Base-by-base conservation (phyloP, 1,140 invertebrate species). In the Phortica variegata region DNA sequence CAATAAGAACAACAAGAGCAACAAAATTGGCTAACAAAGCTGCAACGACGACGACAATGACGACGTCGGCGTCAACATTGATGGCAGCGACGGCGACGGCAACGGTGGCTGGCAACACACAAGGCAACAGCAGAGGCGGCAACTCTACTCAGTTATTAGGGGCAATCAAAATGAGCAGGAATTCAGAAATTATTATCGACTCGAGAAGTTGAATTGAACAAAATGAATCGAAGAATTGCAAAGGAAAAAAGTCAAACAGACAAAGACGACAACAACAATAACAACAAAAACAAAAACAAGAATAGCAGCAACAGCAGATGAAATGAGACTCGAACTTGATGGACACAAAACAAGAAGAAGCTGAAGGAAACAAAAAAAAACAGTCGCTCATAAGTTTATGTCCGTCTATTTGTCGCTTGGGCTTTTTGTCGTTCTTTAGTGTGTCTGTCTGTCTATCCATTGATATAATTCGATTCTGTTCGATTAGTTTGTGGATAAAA, bases 181-280 rank as follows among this genome's bases (percentile, higher is more conserved):
- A 66, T 66, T 66, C 63, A 63, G 60, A 66, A 66, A 66, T 66
- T 66, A 66, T 66, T 66, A 66, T 68, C 63, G 63, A 66, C 63
- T 52, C 6, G 5, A 53, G 48, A 56, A 49, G 49, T 57, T 43
- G 46, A 46, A 58, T 46, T 58, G 44, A 50, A 47, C 54, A 55
- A 50, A 61, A 58, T 46, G 6, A 12, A 29, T 6, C 26, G 12
- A 12, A 29, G 6, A 12, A 12, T 29, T 29, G 12, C 6, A 6
- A 6, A 29, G 26, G 26, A 29, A 6, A 29, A 29, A 7, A 12
- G 6, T 6, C 6, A 7, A 29, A 29, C 26, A 12, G 26, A 6
- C 12, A 7, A 6, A 29, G 26, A 29, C 12, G 6, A 7, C 6
- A 29, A 29, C 6, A 29, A 29, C 26, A 7, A 6, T 6, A 6